A percentile compares a stretch with the other conserved stretches of the same genome.
Evolutionary conservation across 2,888 invertebrate genomes (phyloP).

Genomic region (Melitaea athalia): DNA sequence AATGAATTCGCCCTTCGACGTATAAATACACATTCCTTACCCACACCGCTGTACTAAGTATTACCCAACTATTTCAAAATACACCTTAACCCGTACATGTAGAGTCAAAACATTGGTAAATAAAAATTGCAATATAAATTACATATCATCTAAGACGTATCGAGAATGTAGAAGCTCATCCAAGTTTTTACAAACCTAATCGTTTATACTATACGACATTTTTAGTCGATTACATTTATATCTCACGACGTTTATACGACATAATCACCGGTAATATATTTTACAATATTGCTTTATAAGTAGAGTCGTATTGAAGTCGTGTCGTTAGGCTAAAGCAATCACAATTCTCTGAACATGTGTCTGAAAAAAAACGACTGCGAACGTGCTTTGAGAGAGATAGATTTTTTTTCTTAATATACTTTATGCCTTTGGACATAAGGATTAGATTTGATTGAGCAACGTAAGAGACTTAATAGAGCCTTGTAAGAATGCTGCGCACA

Average conservation of each 20-base stretch:
- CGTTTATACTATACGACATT: constrained; percentile 16
- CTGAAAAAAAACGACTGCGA: constrained; percentile 57
- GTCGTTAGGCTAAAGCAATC: constrained; percentile 50
- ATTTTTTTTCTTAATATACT: constrained; percentile 16
- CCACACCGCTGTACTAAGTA: neutral
- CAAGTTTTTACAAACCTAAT: constrained; percentile 49
- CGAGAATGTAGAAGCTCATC: constrained; percentile 63
- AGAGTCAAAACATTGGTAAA: constrained; percentile 27
- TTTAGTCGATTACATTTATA: constrained; percentile 39
- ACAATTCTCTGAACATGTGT: constrained; percentile 57
- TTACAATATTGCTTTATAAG: neutral
- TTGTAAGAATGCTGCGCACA: constrained; percentile 61
- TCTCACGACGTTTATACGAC: constrained; percentile 36
- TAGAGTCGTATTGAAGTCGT: constrained; percentile 47
- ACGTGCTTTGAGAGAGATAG: constrained; percentile 37
- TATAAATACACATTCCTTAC: constrained; percentile 16
- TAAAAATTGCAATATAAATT: constrained; percentile 52
- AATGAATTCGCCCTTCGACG: constrained; percentile 13
- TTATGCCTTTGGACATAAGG: constrained; percentile 19
- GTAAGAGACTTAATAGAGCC: constrained; percentile 57
- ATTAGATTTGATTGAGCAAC: constrained; percentile 25
- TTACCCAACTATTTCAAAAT: constrained; percentile 28
- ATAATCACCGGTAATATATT: neutral
- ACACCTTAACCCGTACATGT: constrained; percentile 27
- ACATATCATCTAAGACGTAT: constrained; percentile 55